These are phyloP conservation scores for Enteromius argenteus DNA, from an alignment of 2,797 vertebrate species.

Conservation along the genomic window DNA sequence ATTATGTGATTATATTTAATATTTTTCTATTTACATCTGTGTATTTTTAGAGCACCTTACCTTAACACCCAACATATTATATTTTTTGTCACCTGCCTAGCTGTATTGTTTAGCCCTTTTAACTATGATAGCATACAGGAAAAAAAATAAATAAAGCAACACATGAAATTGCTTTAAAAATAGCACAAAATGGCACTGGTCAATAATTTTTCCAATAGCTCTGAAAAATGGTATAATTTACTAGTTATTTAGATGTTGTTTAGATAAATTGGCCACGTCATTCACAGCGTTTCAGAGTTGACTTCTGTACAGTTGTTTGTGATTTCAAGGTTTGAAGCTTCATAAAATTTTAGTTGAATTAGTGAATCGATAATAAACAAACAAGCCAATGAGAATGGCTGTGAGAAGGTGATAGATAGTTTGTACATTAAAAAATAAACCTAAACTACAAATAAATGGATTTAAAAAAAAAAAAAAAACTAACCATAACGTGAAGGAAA, in stretches of 20 bases:
- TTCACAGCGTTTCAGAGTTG: neutral
- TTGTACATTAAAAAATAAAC: neutral
- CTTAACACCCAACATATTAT: neutral
- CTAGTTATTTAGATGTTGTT: neutral
- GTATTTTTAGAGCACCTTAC: conserved; percentile 1
- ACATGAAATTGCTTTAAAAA: neutral
- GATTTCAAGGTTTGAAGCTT: conserved; percentile 8
- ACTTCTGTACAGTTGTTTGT: conserved; percentile 11
- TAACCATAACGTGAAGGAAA: neutral
- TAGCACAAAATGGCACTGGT: neutral
- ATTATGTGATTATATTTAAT: neutral
- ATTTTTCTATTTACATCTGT: neutral
- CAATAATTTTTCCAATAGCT: conserved; percentile 8
- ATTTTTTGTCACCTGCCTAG: neutral
- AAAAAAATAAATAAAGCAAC: neutral
- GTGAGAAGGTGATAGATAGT: neutral
- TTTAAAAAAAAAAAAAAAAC: neutral
- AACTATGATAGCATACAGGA: neutral
- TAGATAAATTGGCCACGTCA: conserved; percentile 10
- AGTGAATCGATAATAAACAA: conserved; percentile 36
- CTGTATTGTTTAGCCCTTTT: neutral
- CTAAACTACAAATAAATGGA: neutral
- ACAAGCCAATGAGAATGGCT: neutral
- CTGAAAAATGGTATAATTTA: neutral
- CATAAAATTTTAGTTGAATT: conserved; percentile 33